Conservation (phyloP, 1,140 invertebrate genomes). For the Calliopsis andreniformis region DNA sequence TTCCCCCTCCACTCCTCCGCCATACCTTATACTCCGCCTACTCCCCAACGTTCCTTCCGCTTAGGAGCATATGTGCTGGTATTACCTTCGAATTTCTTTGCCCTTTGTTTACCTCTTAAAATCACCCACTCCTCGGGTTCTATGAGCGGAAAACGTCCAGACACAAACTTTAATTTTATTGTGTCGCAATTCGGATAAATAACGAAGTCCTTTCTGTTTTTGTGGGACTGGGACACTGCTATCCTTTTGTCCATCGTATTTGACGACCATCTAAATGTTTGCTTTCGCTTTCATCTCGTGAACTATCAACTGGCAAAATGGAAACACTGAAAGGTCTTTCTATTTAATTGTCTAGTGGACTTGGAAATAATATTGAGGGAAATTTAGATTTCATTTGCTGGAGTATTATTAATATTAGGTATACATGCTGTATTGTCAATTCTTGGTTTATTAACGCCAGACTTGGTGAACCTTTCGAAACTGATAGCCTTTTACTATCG, state of each 20-base stretch:
- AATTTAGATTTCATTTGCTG: too few species aligned
- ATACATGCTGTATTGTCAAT: too few species aligned
- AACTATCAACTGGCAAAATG: slow-evolving; percentile 7
- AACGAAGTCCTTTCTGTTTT: slow-evolving; percentile 60
- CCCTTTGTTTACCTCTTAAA: slow-evolving; percentile 45
- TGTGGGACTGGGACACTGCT: slow-evolving; percentile 39
- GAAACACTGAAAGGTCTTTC: too few species aligned
- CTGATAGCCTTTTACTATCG: neutral
- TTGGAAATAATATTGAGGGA: too few species aligned
- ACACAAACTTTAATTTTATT: slow-evolving; percentile 61
- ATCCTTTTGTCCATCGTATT: slow-evolving; percentile 9
- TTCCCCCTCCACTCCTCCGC: slow-evolving; percentile 6
- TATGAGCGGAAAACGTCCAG: slow-evolving; percentile 46
- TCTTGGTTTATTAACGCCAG: too few species aligned
- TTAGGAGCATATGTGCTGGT: neutral
- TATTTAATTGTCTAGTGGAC: too few species aligned
- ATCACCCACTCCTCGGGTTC: slow-evolving; percentile 24
- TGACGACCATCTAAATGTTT: slow-evolving; percentile 64
- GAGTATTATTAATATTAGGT: too few species aligned
- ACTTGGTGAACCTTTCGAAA: too few species aligned
- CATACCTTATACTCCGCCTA: neutral
- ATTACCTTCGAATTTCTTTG: slow-evolving; percentile 38
- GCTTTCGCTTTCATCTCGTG: slow-evolving; percentile 27
- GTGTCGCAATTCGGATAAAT: slow-evolving; percentile 55
- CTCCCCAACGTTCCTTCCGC: slow-evolving; percentile 16